Evolutionary conservation across 1,140 invertebrate species (phyloP).

Genomic region (Conus ventricosus): DNA sequence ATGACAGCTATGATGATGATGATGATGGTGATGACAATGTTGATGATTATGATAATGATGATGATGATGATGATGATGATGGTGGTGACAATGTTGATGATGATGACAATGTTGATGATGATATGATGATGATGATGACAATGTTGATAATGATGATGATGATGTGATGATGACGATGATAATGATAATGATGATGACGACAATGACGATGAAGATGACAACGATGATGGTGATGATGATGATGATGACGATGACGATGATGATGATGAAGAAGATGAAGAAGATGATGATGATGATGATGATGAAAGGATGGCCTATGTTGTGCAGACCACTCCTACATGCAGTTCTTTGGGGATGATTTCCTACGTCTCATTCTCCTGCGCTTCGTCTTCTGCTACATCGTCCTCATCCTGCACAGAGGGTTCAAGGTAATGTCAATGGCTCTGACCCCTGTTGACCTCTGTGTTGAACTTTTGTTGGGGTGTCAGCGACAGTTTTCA

Average conservation of each 20-base stretch:
- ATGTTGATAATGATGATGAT: no score
- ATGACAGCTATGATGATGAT: no score
- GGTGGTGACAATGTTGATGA: no score
- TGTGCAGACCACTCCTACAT: slow-evolving; percentile 69
- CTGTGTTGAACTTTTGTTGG: neutral
- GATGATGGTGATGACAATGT: no score
- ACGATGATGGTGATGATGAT: neutral
- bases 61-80: no score
- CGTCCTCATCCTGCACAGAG: slow-evolving; percentile 88
- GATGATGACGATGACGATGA: no score
- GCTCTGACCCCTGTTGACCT: neutral
- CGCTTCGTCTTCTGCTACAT: slow-evolving; percentile 96
- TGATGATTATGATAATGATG: neutral
- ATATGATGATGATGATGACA: no score
- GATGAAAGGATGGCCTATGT: neutral
- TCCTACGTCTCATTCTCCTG: slow-evolving; percentile 89
- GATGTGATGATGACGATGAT: no score
- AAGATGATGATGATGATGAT: no score
- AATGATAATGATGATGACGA: neutral
- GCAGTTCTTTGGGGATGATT: slow-evolving; percentile 94
- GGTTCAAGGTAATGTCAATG: slow-evolving; percentile 77
- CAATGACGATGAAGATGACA: neutral
- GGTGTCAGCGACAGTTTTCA: neutral
- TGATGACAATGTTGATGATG: no score
- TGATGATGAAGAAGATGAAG: no score